Evolutionary conservation across 2,888 invertebrate genomes (phyloP), one percentile per base, ranked within the genome.

Genomic region (Bedellia somnulentella): DNA sequence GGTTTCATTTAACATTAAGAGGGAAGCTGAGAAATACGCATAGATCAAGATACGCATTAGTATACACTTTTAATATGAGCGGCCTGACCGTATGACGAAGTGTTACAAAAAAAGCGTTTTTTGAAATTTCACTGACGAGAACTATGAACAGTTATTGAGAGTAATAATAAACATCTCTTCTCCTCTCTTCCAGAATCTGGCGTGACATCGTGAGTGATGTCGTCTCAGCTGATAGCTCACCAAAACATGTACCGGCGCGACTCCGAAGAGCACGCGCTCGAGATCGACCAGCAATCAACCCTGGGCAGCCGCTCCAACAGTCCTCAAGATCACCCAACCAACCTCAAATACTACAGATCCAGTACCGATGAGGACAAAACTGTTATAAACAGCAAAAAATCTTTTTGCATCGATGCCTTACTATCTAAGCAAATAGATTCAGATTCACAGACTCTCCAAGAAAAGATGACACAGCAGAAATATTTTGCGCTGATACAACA

Each of bases 371-470:
- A 68, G 15, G 67, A 73, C 0, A 73, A 70, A 37, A 76, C 77
- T 0, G 55, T 66, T 0, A 15, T 76, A 0, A 61, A 52, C 27
- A 46, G 42, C 0, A 86, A 86, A 41, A 87, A 89, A 30, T 92
- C 93, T 0, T 94, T 94, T 52, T 92, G 93, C 52, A 94, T 94
- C 41, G 94, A 94, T 49, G 93, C 93, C 0, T 60, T 94, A 2
- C 61, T 94, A 2, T 90, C 91, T 0, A 80, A 83, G 30, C 44
- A 66, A 8, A 43, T 58, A 1, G 53, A 57, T 26, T 55, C 49
- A 5, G 64, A 58, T 15, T 44, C 37, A 9, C 37, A 3, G 45
- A 70, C 64, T 2, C 37, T 61, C 1, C 62, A 60, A 23, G 66
- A 67, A 2, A 52, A 53, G 23, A 50, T 66, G 44, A 44, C 61